These are phyloP conservation scores for cat (Felis catus) DNA, from an alignment of 2,113 vertebrate genomes.

Conservation along the genomic window F.catus_Fca126_mat1.0 CM031427.1:8833501-8834000, in stretches of 20 bases:
- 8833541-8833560: background rate
- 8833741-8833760: background rate
- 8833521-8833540: background rate
- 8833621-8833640: background rate
- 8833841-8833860: no score
- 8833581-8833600: background rate
- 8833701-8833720: no score
- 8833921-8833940: no score
- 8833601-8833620: background rate
- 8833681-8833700: background rate
- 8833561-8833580: background rate
- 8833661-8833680: rapidly evolving
- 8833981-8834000: no score
- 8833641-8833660: background rate
- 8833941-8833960: no score
- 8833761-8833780: background rate
- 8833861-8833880: no score
- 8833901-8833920: no score
- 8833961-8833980: no score
- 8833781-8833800: no score
- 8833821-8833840: no score
- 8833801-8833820: no score
- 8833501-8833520: background rate
- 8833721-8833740: background rate
- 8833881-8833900: no score